Evolutionary conservation across 2,797 vertebrate genomes (phyloP), one percentile per base, ranked within the genome.

Genomic region (Silurus aristotelis): DNA sequence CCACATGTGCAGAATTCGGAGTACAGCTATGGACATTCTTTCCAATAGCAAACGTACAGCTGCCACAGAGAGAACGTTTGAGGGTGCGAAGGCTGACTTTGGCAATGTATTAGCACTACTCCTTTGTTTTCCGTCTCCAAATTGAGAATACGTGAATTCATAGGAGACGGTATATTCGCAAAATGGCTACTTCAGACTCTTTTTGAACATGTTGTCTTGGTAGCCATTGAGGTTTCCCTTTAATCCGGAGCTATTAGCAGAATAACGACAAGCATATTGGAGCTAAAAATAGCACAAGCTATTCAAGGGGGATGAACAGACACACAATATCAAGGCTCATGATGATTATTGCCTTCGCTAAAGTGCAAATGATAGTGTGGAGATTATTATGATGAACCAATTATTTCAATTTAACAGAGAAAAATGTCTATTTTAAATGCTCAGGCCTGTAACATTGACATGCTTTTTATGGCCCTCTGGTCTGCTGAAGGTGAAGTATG

Each of bases 1-100:
- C 27, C 27, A 67, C 72, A 67, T 61, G 43, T 48, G 38, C 72
- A 56, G 15, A 70, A 77, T 68, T 60, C 72, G 19, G 19, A 67
- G 20, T 52, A 77, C 27, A 43, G 73, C 73, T 58, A 31, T 12
- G 73, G 72, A 67, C 83, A 84, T 84, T 84, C 73, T 84, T 83
- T 75, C 82, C 46, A 67, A 77, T 64, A 56, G 10, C 73, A 58
- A 77, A 68, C 8, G 14, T 38, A 68, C 73, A 78, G 72, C 64
- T 78, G 73, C 27, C 52, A 68, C 43, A 22, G 73, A 13, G 20
- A 68, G 61, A 84, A 58, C 20, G 48, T 77, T 31, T n/a, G 43
- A 48, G 22, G 27, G 27, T 13, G 27, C 38, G 56, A 19, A 60
- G 38, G 13, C 14, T 43, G 60, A 22, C n/a, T 38, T 38, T 14